Base-by-base conservation (phyloP, 2,797 vertebrate genomes). In the Arrhamphus sclerolepis region DNA sequence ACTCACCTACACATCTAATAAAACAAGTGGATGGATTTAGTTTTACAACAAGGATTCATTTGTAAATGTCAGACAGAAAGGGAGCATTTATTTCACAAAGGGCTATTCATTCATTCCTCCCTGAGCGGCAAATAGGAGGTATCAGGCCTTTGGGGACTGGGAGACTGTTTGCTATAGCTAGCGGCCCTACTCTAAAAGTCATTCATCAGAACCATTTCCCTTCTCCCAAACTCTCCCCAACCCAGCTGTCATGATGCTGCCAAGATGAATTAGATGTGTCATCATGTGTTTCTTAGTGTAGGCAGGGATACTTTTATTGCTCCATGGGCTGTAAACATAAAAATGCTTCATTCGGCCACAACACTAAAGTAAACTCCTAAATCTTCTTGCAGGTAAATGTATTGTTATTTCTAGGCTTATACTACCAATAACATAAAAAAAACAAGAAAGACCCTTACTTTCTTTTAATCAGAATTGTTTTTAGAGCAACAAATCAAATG, bases 201-300 rank as follows among this genome's bases (percentile, higher is more conserved):
- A 87, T 90, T 89, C 79, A 87, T 91, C 89, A 88, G 74, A 77
- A 78, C 56, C 47, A n/a, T 77, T 77, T 80, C 72, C 50, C 56
- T 55, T 49, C 75, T 41, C 64, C 51, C 65, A 59, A 78, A 75
- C 40, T 52, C 77, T 75, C 48, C 26, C 55, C 57, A 67, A 72
- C 69, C 59, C 72, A 79, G 77, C 84, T 85, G 81, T 84, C 83
- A 72, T 11, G 73, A 72, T 69, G 70, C 81, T 68, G 74, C 77
- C 48, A 20, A 44, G 84, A 87, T 87, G 71, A 89, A 89, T 90
- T 87, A 82, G 80, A 61, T 11, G 67, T 77, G 80, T 82, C 82
- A 75, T 72, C 63, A 62, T 46, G 61, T 70, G 77, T 72, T 76
- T 75, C 52, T 57, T 52, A 3, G 42, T 41, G 58, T 46, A 65